These are phyloP conservation scores for Cladopsammia gracilis DNA, from an alignment of 64 coral and sea anemone species.

Conservation along the genomic window DNA sequence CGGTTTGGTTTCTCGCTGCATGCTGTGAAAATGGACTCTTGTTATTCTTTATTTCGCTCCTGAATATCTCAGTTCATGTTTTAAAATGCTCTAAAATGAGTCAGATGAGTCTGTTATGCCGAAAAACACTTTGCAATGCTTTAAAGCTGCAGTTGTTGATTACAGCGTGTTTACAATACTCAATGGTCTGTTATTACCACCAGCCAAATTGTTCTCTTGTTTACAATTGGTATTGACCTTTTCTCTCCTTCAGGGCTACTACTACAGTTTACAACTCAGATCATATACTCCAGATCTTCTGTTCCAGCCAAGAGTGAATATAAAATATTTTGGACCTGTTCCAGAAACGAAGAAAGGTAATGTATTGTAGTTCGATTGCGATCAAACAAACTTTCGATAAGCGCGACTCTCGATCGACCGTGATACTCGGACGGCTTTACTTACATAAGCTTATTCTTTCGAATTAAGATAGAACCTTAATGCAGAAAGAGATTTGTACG, in stretches of 20 bases:
- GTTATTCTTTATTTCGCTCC: neutral
- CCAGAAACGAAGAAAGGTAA: conserved; percentile 66
- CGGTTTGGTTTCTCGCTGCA: neutral
- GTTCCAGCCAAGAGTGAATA: conserved; percentile 44
- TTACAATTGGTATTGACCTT: neutral
- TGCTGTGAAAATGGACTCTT: neutral
- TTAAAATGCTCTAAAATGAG: neutral
- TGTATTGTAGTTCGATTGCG: neutral
- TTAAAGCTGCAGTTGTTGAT: neutral
- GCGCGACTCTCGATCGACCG: no score
- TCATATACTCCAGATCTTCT: conserved; percentile 52
- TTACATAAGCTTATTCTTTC: no score
- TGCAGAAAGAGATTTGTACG: neutral
- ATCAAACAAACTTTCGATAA: neutral
- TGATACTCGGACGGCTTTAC: no score
- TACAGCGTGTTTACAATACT: neutral
- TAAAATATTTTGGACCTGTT: conserved; percentile 34
- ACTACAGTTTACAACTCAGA: conserved; percentile 32
- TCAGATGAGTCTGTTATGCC: neutral
- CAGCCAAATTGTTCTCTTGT: neutral
- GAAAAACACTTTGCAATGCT: neutral
- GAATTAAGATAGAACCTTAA: no score
- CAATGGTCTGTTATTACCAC: neutral
- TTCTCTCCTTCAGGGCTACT: conserved; percentile 32
- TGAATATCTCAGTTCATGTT: neutral